Base-by-base conservation (phyloP, 2,888 invertebrate species). In the Arge pagana region DNA sequence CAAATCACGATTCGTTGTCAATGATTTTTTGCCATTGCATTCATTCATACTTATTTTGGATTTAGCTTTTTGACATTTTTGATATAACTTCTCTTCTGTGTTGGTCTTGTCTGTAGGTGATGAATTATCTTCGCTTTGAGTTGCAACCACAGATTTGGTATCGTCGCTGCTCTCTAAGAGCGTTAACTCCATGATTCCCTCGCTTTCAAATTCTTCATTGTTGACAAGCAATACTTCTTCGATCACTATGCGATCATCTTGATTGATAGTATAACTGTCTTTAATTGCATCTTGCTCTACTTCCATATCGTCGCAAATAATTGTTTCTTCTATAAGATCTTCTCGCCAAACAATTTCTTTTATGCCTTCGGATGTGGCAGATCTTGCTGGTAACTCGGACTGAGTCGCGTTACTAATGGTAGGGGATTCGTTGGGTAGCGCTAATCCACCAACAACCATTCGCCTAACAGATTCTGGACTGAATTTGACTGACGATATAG, bases 291-390 rank as follows among this genome's bases (percentile, higher is more conserved):
- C 54, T 10, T 54, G 57, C 40, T 74, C 73, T 3, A 75, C 65
- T 36, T 77, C 76, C 71, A 77, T 72, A 49, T 75, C 75, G 52
- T 75, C 76, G 42, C 77, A 77, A 28, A 77, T 71, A 49, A 77
- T 70, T 6, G 76, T 76, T 48, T 77, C 77, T 52, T 77, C 77
- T 24, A 74, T 71, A 0, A 77, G 67, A 37, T 71, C 71, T 36
- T 72, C 75, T 4, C 66, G 58, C 73, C 73, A 74, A 15, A 66
- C 56, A 48, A 35, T 57, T 36, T 53, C 30, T 24, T 37, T 40
- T 7, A 26, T 8, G 31, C 35, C 10, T 13, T 13, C 13, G 37
- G n/a, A 30, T 64, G 37, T 15, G 36, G 39, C 26, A n/a, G n/a
- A n/a, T n/a, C n/a, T n/a, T n/a, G n/a, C n/a, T n/a, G 36, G 37